phyloP scores from a whole-genome alignment of 1,140 invertebrate species.

The Calliopsis andreniformis region DNA sequence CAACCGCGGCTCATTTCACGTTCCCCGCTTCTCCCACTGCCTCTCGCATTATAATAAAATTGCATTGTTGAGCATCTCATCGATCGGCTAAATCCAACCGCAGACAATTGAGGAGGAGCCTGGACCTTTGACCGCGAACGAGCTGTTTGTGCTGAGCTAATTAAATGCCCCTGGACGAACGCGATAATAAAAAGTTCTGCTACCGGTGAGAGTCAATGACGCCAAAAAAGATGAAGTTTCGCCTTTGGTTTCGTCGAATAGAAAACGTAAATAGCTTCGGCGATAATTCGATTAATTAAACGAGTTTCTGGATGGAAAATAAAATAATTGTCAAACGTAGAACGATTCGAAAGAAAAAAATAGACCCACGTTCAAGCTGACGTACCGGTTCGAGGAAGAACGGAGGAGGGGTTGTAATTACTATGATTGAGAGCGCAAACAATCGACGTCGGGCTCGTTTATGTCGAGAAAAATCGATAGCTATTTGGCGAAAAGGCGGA shows the following conservation, averaged over 20 bases:
- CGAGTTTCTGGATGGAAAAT: not conserved
- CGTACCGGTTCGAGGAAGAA: not conserved
- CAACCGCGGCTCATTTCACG: constrained; percentile 14
- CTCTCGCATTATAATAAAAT: constrained; percentile 59
- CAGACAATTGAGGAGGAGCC: constrained; percentile 54
- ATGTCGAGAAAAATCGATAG: constrained; percentile 24
- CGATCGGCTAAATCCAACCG: constrained; percentile 53
- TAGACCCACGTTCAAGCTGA: not conserved
- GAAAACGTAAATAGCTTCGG: not conserved
- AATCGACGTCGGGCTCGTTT: constrained; percentile 12
- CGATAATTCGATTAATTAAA: constrained; percentile 23
- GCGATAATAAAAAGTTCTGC: constrained; percentile 3
- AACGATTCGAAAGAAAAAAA: not conserved
- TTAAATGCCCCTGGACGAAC: constrained; percentile 41
- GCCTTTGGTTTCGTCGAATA: not conserved
- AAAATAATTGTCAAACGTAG: not conserved
- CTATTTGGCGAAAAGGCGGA: constrained; percentile 27
- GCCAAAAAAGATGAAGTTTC: not conserved
- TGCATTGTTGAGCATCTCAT: constrained; percentile 36
- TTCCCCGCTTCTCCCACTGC: constrained; percentile 12
- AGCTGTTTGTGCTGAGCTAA: constrained; percentile 42
- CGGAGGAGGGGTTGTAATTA: constrained; percentile 9
- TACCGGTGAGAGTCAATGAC: not conserved
- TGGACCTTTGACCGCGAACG: constrained; percentile 47
- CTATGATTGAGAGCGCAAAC: constrained; percentile 33